Conservation (phyloP, 2,113 vertebrate genomes). For the Porphyrio hochstetteri region DNA sequence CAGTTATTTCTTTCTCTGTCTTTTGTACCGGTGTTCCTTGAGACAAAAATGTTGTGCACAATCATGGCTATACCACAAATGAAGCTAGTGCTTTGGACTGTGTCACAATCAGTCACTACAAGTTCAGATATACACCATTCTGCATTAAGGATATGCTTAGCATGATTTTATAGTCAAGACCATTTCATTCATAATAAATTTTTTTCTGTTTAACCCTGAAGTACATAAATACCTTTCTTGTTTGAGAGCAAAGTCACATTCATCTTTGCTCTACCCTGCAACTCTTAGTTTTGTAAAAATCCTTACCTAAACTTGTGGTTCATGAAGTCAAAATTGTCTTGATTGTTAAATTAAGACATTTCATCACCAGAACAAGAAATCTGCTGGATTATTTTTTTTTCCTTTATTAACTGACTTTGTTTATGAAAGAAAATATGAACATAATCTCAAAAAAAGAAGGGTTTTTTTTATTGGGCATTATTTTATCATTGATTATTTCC, state of each 20-base stretch:
- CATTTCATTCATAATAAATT: background rate
- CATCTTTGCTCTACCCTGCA: background rate
- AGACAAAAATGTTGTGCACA: background rate
- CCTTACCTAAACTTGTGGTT: background rate
- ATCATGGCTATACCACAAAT: background rate
- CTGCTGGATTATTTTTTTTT: background rate
- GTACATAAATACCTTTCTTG: background rate
- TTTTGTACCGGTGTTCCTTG: background rate
- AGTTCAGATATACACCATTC: rapidly evolving
- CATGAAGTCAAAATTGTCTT: background rate
- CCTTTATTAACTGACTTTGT: background rate
- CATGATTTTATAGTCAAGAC: background rate
- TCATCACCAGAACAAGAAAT: background rate
- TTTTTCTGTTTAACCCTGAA: background rate
- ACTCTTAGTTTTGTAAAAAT: background rate
- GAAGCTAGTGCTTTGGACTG: background rate
- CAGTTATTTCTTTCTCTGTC: background rate
- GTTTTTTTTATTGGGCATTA: background rate
- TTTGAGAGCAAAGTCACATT: background rate
- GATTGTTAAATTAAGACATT: background rate
- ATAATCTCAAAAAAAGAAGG: background rate
- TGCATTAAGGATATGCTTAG: background rate
- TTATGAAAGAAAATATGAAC: background rate
- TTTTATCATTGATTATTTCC: background rate
- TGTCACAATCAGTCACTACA: background rate